These are phyloP conservation scores for Burhinus bistriatus DNA, from an alignment of 2,113 vertebrate genomes.

Conservation along the genomic window DNA sequence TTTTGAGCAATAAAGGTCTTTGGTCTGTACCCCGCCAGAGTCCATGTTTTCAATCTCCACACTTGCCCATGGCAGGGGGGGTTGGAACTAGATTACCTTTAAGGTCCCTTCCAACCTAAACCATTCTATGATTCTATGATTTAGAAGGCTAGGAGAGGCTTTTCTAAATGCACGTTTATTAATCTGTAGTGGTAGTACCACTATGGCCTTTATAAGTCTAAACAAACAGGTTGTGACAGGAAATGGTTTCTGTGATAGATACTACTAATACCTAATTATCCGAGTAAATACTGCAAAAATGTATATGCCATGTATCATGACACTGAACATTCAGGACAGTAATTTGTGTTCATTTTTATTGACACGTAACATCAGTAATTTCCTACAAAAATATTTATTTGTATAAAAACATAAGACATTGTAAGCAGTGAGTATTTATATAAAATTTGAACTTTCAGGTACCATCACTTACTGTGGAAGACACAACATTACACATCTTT, in stretches of 20 bases:
- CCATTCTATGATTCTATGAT: no score
- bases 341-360: not conserved
- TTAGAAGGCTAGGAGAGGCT: not conserved
- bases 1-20: no score
- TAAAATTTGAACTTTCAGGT: slow-evolving; percentile 71
- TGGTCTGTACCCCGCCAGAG: no score
- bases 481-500: slow-evolving; percentile 86
- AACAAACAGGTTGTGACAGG: not conserved
- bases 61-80: no score
- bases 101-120: no score
- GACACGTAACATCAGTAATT: not conserved
- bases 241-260: not conserved
- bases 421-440: not conserved
- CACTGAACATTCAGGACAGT: not conserved
- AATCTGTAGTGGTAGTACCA: not conserved
- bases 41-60: no score
- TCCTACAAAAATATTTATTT: not conserved
- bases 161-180: not conserved
- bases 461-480: slow-evolving; percentile 85
- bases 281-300: not conserved
- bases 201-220: not conserved
- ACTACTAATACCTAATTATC: not conserved
- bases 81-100: no score
- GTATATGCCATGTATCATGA: not conserved
- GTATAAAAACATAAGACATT: not conserved